Evolutionary conservation across 1,140 invertebrate genomes (phyloP), one percentile per base, ranked within the genome.

Genomic region (Neodiprion virginianus): DNA sequence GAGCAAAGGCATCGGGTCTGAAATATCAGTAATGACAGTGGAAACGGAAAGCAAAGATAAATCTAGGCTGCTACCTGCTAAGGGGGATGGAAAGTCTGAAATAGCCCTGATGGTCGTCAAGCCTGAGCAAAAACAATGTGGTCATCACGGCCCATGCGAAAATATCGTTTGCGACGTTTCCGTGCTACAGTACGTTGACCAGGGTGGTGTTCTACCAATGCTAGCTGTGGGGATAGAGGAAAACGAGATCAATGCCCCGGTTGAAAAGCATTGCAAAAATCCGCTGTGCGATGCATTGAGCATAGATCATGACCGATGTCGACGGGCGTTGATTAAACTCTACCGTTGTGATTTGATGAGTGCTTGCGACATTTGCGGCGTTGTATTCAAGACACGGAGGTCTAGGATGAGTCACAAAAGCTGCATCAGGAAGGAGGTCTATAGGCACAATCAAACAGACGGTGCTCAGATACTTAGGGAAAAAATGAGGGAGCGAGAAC

Each of bases 251-350:
- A 80, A 77, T 67, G 84, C 86, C 4, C 77, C 78, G 7, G 85
- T 87, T 0, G 72, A 69, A 11, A 87, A 83, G 48, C 87, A 88
- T 40, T 88, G 87, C 72, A 14, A 71, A 1, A 83, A 85, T 66
- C 8, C 76, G 7, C 72, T 72, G 8, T 88, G 87, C 53, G 87
- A 88, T 70, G 83, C 87, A 4, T 73, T 88, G 1, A 88, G 82
- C 50, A 86, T 88, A 28, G 87, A 88, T 49, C 86, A 88, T 74
- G 74, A 87, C 78, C 75, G 81, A 53, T 87, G 87, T 77, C 82
- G 85, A n/a, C 79, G 81, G 49, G 83, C 80, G 8, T n/a, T 74
- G 7, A 75, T 88, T 40, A 67, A 76, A 65, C 74, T 88, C 7
- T 53, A 87, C 47, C 81, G 77, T 2, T 85, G 79, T 47, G 84